These are phyloP conservation scores for Genyomyrus donnyi DNA, from an alignment of 2,113 vertebrate genomes.

Conservation along the genomic window DNA sequence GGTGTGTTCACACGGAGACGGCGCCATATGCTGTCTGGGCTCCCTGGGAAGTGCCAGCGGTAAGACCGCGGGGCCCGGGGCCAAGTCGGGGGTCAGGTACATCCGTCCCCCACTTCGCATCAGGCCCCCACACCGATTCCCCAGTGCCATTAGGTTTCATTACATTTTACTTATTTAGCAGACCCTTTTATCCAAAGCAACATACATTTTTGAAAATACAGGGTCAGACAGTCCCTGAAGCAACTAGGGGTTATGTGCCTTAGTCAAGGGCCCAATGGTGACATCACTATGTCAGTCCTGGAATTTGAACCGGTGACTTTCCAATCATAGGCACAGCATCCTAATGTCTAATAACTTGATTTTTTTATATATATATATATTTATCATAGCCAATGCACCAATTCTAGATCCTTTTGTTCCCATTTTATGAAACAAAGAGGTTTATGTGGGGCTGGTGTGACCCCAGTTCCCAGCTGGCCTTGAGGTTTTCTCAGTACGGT, in stretches of 20 bases:
- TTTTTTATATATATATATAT: too few relatives aligned
- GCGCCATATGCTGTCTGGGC: slow-evolving; percentile 68
- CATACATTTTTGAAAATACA: background rate
- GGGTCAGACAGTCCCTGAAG: background rate
- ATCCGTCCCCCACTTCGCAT: background rate
- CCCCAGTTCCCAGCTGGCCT: background rate
- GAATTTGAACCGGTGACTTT: background rate
- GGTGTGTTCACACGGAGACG: slow-evolving; percentile 59
- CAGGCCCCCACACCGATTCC: background rate
- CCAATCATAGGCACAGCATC: background rate
- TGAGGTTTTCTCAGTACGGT: background rate
- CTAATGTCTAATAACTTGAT: background rate
- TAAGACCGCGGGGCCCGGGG: slow-evolving; percentile 21
- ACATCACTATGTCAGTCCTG: background rate
- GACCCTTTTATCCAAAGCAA: background rate
- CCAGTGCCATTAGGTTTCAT: background rate
- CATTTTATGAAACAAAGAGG: background rate
- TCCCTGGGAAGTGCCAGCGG: slow-evolving; percentile 41
- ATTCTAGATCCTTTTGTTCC: background rate
- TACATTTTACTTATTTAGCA: background rate
- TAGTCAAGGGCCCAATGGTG: background rate
- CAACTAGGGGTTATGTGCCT: background rate
- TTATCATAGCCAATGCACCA: background rate
- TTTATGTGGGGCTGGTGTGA: background rate
- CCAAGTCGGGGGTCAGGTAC: background rate